Percentiles rank a stretch among this genome's conserved stretches.
Evolutionary conservation across 2,888 invertebrate species (phyloP).

Genomic region (Trissoscelio sp.): DNA sequence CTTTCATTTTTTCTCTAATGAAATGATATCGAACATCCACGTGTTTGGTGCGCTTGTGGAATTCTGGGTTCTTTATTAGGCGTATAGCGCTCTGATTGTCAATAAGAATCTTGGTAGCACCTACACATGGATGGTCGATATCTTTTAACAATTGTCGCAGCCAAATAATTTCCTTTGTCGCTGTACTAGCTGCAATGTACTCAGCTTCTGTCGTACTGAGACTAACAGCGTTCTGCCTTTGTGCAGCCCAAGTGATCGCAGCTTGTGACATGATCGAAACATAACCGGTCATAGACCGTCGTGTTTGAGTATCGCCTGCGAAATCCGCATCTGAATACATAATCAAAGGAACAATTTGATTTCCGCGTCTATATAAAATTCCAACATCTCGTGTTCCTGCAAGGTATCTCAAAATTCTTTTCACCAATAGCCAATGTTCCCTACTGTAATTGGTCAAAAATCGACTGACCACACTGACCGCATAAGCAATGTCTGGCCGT

Average conservation of each 20-base stretch:
- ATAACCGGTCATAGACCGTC: conserved; percentile 3
- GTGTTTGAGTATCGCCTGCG: neutral
- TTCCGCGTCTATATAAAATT: conserved; percentile 45
- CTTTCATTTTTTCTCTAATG: conserved; percentile 28
- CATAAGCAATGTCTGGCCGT: conserved; percentile 66
- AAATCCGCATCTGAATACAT: conserved; percentile 64
- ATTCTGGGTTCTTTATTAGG: conserved; percentile 38
- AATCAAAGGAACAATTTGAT: conserved; percentile 2
- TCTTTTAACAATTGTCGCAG: conserved; percentile 23
- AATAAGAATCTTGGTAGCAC: neutral
- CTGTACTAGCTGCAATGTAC: conserved; percentile 21
- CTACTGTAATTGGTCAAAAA: conserved; percentile 37
- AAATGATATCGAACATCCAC: conserved; percentile 43
- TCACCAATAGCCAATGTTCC: conserved; percentile 61
- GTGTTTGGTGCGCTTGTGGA: conserved; percentile 52
- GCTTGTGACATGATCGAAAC: neutral
- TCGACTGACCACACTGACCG: conserved; percentile 58
- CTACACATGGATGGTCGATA: conserved; percentile 11
- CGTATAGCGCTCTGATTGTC: conserved; percentile 51
- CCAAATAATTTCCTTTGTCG: conserved; percentile 33
- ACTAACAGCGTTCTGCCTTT: conserved; percentile 22
- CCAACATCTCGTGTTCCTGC: conserved; percentile 32
- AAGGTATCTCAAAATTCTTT: conserved; percentile 19
- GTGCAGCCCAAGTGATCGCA: conserved; percentile 16
- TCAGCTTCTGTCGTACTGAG: conserved; percentile 32